Base-by-base conservation (phyloP, 2,797 vertebrate species). In the Brachymystax lenok region DNA sequence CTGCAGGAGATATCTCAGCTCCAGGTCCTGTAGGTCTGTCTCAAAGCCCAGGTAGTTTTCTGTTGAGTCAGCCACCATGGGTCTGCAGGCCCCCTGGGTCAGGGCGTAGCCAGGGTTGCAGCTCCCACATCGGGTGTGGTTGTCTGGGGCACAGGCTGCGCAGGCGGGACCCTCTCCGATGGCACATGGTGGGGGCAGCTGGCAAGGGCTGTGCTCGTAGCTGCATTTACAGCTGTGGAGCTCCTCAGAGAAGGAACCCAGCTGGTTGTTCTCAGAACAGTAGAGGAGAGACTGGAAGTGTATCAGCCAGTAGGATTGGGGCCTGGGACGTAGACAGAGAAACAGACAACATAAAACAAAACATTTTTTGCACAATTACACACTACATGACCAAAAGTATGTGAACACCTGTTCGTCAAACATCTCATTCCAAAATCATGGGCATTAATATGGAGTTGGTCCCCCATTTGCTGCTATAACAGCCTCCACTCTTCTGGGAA, bases 21-120 rank as follows among this genome's bases (percentile, higher is more conserved):
- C 98, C 77, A 98, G 90, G 88, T 99, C 98, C 85, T 98, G 97
- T 66, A 99, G 94, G 91, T 99, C 97, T 0, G 96, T 98, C 91
- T 99, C 98, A 0, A 99, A 99, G 46, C 97, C 97, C 12, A 99
- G 93, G 88, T 98, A 99, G 92, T 98, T 98, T 80, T 99, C 98
- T 0, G 97, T 98, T 0, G 97, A 96, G 87, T 99, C 98, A 0
- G 97, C 97, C 64, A 99, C 97, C 90, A 97, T 96, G 0, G 96
- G 95, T 83, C 96, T 96, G 89, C 98, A 99, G 69, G 91, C 83
- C 0, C 98, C 98, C 78, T 98, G 97, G 73, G 90, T 95, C 71
- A 98, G 91, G 91, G 95, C 94, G 79, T 97, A 97, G 77, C 97
- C 97, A 0, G 89, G 81, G 52, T 98, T 98, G 91, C 98, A 99